These are phyloP conservation scores for Herpetotheres cachinnans DNA, from an alignment of 2,113 vertebrate genomes.

Conservation along the genomic window DNA sequence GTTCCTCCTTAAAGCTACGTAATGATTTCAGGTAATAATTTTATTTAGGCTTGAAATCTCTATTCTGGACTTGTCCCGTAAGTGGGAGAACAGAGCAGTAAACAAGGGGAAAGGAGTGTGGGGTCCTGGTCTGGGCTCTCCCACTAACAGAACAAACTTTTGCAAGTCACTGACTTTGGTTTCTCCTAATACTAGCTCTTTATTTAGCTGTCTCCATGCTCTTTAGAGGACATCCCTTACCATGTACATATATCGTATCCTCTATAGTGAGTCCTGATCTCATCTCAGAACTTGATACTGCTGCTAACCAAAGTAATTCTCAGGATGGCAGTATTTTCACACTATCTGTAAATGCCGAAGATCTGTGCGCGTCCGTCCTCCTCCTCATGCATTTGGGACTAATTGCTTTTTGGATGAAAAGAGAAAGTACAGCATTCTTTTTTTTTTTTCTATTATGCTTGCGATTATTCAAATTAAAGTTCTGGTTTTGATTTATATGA, in stretches of 20 bases:
- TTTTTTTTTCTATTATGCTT: background rate
- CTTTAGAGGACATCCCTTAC: background rate
- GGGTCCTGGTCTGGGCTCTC: background rate
- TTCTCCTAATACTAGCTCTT: background rate
- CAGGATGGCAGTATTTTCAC: background rate
- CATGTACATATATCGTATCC: background rate
- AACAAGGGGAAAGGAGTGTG: background rate
- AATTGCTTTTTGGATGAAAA: background rate
- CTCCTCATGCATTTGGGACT: background rate
- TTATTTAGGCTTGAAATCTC: background rate
- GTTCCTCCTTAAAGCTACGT: background rate
- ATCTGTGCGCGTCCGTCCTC: background rate
- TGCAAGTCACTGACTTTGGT: background rate
- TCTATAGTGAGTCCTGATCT: background rate
- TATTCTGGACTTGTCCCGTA: fast-evolving
- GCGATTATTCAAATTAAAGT: background rate
- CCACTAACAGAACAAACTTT: background rate
- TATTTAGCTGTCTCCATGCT: background rate
- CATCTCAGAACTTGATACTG: background rate
- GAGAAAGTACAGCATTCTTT: background rate
- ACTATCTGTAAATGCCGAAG: background rate
- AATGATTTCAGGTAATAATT: background rate
- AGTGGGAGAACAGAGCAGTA: background rate
- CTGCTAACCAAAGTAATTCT: background rate
- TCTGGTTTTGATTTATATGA: background rate